Evolutionary conservation across 2,113 vertebrate genomes (phyloP).

Genomic region (Rhineura floridana): DNA sequence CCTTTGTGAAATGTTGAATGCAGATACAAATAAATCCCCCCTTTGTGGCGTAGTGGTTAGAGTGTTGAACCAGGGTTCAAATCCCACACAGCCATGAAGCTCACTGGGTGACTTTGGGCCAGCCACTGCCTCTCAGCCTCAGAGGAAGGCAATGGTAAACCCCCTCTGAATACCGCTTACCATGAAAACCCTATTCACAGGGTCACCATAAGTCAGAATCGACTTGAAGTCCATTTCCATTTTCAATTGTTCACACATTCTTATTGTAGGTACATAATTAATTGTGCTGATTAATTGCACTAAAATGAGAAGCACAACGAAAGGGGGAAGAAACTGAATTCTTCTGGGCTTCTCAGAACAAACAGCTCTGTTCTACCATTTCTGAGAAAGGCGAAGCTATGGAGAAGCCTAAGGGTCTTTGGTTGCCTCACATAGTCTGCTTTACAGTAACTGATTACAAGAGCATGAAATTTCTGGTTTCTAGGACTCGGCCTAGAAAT

Average conservation of each 20-base stretch:
- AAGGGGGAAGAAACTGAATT: neutral
- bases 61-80: too few relatives aligned
- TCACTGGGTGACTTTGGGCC: too few relatives aligned
- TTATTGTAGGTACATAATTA: neutral
- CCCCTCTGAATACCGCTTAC: too few relatives aligned
- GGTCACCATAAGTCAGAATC: too few relatives aligned
- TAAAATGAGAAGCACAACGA: neutral
- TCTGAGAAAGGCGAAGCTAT: neutral
- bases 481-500: neutral
- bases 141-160: too few relatives aligned
- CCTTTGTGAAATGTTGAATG: neutral
- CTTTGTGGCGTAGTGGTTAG: too few relatives aligned
- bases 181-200: too few relatives aligned
- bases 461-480: neutral
- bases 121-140: too few relatives aligned
- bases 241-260: neutral
- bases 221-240: too few relatives aligned
- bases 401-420: neutral
- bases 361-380: neutral
- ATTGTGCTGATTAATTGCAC: neutral
- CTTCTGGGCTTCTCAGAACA: neutral
- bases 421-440: neutral
- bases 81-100: too few relatives aligned
- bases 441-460: neutral
- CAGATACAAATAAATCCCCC: neutral